Evolutionary conservation across 1,140 invertebrate species (phyloP).

Genomic region (Drosophila pandora): DNA sequence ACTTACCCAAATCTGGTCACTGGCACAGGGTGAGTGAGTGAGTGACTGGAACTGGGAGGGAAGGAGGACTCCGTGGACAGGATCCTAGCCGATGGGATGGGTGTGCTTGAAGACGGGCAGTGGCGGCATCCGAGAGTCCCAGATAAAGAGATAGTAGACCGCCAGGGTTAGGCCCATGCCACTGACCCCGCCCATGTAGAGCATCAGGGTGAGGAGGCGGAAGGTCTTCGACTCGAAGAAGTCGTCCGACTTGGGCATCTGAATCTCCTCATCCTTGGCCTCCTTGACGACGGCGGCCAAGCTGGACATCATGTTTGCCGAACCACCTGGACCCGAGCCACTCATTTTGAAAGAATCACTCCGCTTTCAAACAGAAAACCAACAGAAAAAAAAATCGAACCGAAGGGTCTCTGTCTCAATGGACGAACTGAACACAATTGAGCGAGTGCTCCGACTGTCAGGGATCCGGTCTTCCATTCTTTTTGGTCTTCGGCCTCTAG

Average conservation of each 20-base stretch:
- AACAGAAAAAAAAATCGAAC: neutral
- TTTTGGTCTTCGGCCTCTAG: constrained; percentile 9
- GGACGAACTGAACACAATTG: constrained; percentile 58
- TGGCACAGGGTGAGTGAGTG: neutral
- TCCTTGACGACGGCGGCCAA: constrained; percentile 68
- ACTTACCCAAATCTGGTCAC: constrained; percentile 51
- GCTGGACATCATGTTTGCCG: constrained; percentile 20
- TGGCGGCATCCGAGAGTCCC: constrained; percentile 81
- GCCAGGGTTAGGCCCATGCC: constrained; percentile 75
- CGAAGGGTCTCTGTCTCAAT: constrained; percentile 44
- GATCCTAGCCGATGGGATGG: constrained; percentile 75
- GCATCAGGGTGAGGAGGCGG: constrained; percentile 61
- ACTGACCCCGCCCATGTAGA: constrained; percentile 78
- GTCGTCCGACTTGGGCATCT: constrained; percentile 71
- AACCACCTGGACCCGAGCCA: neutral
- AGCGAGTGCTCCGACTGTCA: constrained; percentile 2
- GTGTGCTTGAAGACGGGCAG: constrained; percentile 79
- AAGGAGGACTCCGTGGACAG: neutral
- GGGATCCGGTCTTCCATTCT: neutral
- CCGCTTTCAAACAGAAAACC: neutral
- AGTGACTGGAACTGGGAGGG: neutral
- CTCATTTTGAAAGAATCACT: constrained; percentile 2
- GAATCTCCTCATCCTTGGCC: constrained; percentile 75
- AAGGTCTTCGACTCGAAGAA: constrained; percentile 80
- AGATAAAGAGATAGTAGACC: constrained; percentile 79